Evolutionary conservation across 37 sponge, comb jelly and placozoan genomes (phyloP).

Genomic region (Cliona cf. orientalis): DNA sequence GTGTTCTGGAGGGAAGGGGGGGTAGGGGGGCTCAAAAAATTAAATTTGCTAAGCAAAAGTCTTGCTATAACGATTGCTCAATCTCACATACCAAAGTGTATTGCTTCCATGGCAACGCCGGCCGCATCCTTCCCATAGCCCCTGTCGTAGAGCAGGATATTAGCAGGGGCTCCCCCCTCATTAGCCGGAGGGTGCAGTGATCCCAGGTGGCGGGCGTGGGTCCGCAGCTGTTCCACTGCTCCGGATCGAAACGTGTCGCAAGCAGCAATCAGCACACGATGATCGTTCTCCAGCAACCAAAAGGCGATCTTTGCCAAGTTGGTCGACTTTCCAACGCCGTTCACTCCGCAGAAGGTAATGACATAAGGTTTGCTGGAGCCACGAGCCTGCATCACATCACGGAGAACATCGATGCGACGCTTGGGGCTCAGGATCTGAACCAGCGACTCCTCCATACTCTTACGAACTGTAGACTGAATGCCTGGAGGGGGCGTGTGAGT

Average conservation of each 20-base stretch:
- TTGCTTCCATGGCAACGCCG: constrained; percentile 83
- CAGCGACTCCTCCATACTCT: constrained; percentile 78
- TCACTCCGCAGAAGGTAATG: constrained; percentile 98
- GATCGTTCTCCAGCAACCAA: constrained; percentile 94
- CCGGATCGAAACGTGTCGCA: constrained; percentile 98
- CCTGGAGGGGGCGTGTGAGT: constrained; percentile 29
- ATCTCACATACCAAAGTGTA: constrained; percentile 45
- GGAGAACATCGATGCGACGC: constrained; percentile 80
- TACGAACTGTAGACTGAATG: constrained; percentile 61
- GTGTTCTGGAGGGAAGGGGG: background rate
- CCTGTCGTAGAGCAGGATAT: constrained; percentile 72
- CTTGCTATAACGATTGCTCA: background rate
- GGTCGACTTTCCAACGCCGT: constrained; percentile 98
- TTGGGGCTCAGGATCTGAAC: constrained; percentile 89
- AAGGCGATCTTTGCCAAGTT: constrained; percentile 94
- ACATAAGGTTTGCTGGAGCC: constrained; percentile 72
- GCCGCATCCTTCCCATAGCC: constrained; percentile 93
- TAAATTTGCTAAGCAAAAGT: background rate
- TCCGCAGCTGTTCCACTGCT: constrained; percentile 96
- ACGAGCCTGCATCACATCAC: constrained; percentile 72
- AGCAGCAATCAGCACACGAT: constrained; percentile 88
- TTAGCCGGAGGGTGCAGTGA: constrained; percentile 77
- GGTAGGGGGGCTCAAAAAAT: background rate
- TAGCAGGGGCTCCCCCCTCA: constrained; percentile 49
- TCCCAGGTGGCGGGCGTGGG: constrained; percentile 73